Conservation (phyloP, 2,113 vertebrate genomes). For the Myocastor coypus region DNA sequence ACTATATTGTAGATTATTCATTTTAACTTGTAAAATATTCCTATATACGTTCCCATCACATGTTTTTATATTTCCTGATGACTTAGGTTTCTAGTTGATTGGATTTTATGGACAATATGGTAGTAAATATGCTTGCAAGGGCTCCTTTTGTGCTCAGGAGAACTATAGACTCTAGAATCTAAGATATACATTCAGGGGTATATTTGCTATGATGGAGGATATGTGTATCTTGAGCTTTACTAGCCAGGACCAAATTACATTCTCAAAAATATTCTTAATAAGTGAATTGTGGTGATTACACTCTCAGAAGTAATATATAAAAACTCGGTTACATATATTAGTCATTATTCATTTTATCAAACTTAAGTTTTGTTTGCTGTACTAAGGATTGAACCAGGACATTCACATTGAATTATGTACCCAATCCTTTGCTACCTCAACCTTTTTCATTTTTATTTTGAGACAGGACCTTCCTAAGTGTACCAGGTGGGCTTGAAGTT, state of each 20-base stretch:
- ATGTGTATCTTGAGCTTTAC: conserved; percentile 15
- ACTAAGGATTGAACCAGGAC: neutral
- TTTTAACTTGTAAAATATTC: neutral
- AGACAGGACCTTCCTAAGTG: neutral
- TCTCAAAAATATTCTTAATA: neutral
- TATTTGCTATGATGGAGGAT: neutral
- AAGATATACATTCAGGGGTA: neutral
- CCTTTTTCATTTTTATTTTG: neutral
- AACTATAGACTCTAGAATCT: neutral
- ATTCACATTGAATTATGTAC: neutral
- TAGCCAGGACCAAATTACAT: neutral
- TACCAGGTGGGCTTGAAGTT: neutral
- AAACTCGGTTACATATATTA: neutral
- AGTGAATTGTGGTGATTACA: neutral
- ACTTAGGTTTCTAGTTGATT: conserved; percentile 5
- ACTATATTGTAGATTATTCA: neutral
- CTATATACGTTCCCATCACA: neutral
- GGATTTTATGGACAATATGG: neutral
- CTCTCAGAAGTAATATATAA: neutral
- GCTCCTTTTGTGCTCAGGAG: neutral
- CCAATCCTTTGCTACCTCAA: neutral
- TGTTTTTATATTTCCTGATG: neutral
- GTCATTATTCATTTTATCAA: neutral
- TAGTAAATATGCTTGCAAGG: neutral
- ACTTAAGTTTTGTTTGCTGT: neutral